phyloP scores from a whole-genome alignment of 2,113 vertebrate genomes.

The Pachyramphus minor region DNA sequence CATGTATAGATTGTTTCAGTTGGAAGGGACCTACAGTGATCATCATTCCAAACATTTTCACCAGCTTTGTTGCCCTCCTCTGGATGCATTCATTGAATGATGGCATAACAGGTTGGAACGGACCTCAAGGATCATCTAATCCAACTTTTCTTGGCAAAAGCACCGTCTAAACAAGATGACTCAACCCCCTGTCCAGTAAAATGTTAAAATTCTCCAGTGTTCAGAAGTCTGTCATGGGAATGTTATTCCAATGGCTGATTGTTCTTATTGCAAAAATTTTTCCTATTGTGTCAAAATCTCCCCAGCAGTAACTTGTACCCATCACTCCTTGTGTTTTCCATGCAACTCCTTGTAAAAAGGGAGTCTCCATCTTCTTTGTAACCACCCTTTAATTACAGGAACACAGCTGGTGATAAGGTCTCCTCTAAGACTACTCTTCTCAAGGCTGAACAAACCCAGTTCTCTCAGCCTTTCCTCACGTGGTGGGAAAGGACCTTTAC shows the following conservation, averaged over 20 bases:
- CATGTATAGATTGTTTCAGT: background rate
- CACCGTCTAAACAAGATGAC: background rate
- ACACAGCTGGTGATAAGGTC: background rate
- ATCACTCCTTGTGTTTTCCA: fast-evolving
- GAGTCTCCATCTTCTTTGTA: background rate
- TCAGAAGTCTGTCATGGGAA: background rate
- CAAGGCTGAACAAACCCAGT: background rate
- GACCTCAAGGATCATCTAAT: background rate
- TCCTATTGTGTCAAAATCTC: background rate
- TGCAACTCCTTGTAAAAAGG: background rate
- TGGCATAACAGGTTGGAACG: background rate
- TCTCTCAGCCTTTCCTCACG: background rate
- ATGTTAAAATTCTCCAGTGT: background rate
- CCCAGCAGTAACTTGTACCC: background rate
- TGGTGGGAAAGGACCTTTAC: background rate
- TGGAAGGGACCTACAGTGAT: fast-evolving
- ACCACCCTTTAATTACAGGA: background rate
- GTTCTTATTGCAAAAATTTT: background rate
- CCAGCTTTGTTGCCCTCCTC: background rate
- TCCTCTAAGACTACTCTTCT: background rate
- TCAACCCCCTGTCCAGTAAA: background rate
- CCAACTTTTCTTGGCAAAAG: background rate
- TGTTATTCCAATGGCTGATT: background rate
- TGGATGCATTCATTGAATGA: background rate
- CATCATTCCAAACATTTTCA: background rate